phyloP scores from a whole-genome alignment of 1,140 invertebrate genomes.

The Meloidogyne floridensis region DNA sequence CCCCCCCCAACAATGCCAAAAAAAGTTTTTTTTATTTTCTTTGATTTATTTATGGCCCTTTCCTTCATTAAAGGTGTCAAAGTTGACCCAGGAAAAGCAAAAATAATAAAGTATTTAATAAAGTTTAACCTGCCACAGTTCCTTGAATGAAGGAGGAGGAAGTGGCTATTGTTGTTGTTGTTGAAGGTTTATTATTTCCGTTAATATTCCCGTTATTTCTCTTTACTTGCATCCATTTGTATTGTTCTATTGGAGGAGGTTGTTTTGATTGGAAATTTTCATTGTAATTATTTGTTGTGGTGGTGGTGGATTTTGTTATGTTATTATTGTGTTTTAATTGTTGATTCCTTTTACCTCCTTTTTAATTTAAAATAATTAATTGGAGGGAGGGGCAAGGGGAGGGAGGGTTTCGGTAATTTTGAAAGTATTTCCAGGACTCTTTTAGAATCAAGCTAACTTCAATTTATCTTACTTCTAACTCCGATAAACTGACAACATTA shows the following conservation, averaged over 20 bases:
- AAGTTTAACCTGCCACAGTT: background rate
- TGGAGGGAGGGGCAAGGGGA: too few species aligned
- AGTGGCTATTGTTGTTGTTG: slow-evolving; percentile 22
- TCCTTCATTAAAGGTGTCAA: slow-evolving; percentile 1
- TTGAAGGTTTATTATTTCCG: background rate
- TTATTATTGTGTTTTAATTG: background rate
- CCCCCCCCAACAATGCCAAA: slow-evolving; percentile 4
- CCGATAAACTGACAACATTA: too few species aligned
- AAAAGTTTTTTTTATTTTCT: slow-evolving; percentile 13
- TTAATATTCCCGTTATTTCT: background rate
- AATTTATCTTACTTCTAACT: too few species aligned
- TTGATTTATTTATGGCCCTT: slow-evolving; percentile 33
- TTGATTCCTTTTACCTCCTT: slow-evolving; percentile 15
- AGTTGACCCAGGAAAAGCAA: background rate
- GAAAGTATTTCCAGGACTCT: too few species aligned
- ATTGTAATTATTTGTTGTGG: slow-evolving; percentile 23
- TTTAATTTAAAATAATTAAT: background rate
- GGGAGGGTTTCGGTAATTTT: too few species aligned
- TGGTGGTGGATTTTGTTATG: background rate
- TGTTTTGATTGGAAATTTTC: background rate
- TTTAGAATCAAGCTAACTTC: too few species aligned
- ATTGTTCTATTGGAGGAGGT: slow-evolving; percentile 28
- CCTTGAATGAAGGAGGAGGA: background rate
- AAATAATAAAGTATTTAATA: background rate
- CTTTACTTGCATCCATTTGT: slow-evolving; percentile 50